phyloP scores from a whole-genome alignment of 2,797 vertebrate species.

The Kryptolebias ocellatus region DNA sequence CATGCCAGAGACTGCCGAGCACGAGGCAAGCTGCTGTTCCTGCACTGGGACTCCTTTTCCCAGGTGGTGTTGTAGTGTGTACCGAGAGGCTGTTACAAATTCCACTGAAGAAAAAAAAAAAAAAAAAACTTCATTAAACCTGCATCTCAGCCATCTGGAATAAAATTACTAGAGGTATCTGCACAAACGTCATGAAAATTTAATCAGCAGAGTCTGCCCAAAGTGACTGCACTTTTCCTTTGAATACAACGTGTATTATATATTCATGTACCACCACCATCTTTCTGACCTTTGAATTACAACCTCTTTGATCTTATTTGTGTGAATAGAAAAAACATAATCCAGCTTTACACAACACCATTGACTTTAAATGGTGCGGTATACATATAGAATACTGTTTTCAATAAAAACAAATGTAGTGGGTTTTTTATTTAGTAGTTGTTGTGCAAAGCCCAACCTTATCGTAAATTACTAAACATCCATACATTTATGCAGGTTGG shows the following conservation, averaged over 20 bases:
- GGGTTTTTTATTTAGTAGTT: not conserved
- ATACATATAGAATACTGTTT: constrained; percentile 5
- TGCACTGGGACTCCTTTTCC: constrained; percentile 28
- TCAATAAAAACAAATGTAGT: constrained; percentile 9
- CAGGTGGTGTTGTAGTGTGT: constrained; percentile 26
- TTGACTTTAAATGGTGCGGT: constrained; percentile 21
- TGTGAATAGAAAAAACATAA: constrained; percentile 21
- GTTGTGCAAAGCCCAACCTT: not conserved
- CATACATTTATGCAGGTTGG: not conserved
- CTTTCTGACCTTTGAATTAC: constrained; percentile 53
- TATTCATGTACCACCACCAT: constrained; percentile 24
- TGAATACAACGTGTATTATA: constrained; percentile 41
- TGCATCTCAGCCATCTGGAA: constrained; percentile 27
- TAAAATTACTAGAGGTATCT: constrained; percentile 14
- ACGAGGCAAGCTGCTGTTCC: constrained; percentile 21
- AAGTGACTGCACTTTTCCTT: constrained; percentile 38
- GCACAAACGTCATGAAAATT: constrained; percentile 23
- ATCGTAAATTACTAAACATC: constrained; percentile 11
- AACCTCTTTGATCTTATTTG: constrained; percentile 13
- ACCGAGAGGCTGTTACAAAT: constrained; percentile 45
- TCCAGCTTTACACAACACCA: not conserved
- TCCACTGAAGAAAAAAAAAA: constrained; percentile 18
- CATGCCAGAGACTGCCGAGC: constrained; percentile 47
- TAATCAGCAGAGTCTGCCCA: constrained; percentile 39
- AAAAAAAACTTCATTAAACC: constrained; percentile 10